Percentiles rank a stretch among this genome's conserved stretches.
Conservation (phyloP, 2,888 invertebrate genomes). For the Nemotelus pantherinus region DNA sequence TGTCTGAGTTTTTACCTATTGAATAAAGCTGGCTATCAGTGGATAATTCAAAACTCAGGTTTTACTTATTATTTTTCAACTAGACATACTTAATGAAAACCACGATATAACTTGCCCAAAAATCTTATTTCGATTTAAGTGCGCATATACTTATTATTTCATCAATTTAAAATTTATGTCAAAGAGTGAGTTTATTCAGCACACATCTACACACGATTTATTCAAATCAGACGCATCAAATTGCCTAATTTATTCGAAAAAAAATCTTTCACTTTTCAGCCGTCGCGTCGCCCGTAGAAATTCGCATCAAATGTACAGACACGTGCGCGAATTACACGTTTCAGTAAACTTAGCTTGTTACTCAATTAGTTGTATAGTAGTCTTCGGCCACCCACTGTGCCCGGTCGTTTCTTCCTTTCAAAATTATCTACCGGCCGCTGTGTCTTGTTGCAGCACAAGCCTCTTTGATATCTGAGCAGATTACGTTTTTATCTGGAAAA, state of each 20-base stretch:
- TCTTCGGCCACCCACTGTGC: conserved; percentile 35
- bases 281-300: neutral
- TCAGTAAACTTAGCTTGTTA: conserved; percentile 47
- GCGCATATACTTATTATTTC: no score
- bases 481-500: conserved; percentile 33
- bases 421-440: neutral
- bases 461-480: conserved; percentile 34
- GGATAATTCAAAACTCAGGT: no score
- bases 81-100: no score
- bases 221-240: no score
- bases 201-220: no score
- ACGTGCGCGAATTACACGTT: conserved; percentile 50
- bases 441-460: neutral
- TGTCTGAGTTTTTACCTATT: no score
- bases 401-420: neutral
- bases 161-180: no score
- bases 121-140: no score
- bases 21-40: no score
- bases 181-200: no score
- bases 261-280: neutral
- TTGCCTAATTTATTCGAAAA: neutral
- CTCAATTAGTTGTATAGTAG: conserved; percentile 46
- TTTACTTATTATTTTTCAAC: no score
- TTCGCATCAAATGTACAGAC: neutral
- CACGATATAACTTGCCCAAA: no score